A percentile compares a stretch with the other conserved stretches of the same genome.
Conservation (phyloP, 2,888 invertebrate species). For the Phengaris arion region DNA sequence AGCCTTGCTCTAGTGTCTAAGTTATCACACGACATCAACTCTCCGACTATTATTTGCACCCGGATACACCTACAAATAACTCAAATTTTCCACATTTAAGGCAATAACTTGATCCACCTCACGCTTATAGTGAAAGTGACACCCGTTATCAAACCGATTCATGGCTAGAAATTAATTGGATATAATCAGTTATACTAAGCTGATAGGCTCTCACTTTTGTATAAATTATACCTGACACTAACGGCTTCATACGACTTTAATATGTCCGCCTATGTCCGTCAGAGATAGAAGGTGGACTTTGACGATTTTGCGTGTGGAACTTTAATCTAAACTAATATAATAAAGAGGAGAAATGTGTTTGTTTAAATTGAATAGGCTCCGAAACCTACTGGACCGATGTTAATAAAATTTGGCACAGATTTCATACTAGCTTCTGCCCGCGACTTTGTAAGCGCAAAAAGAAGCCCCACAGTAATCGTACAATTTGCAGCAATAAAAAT, state of each 20-base stretch:
- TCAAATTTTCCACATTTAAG: constrained; percentile 1
- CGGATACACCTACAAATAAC: constrained; percentile 10
- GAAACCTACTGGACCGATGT: too few relatives aligned
- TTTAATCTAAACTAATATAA: too few relatives aligned
- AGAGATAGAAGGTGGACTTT: background rate
- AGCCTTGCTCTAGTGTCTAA: too few relatives aligned
- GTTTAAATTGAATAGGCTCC: too few relatives aligned
- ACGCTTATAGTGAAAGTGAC: constrained; percentile 19
- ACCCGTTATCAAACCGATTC: constrained; percentile 17
- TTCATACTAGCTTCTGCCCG: too few relatives aligned
- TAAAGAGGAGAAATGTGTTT: too few relatives aligned
- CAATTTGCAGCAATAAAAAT: too few relatives aligned
- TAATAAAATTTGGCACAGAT: too few relatives aligned
- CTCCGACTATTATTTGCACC: background rate
- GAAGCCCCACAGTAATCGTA: too few relatives aligned
- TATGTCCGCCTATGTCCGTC: background rate
- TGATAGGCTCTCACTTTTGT: constrained; percentile 10
- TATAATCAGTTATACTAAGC: constrained; percentile 10
- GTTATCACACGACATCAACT: too few relatives aligned
- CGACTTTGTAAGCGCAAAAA: too few relatives aligned
- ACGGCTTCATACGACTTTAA: background rate
- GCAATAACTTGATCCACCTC: constrained; percentile 4
- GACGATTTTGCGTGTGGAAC: background rate
- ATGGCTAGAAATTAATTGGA: constrained; percentile 1
- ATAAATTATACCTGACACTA: constrained; percentile 10